These are phyloP conservation scores for Apeira syringaria DNA, from an alignment of 2,888 invertebrate genomes.

Conservation along the genomic window DNA sequence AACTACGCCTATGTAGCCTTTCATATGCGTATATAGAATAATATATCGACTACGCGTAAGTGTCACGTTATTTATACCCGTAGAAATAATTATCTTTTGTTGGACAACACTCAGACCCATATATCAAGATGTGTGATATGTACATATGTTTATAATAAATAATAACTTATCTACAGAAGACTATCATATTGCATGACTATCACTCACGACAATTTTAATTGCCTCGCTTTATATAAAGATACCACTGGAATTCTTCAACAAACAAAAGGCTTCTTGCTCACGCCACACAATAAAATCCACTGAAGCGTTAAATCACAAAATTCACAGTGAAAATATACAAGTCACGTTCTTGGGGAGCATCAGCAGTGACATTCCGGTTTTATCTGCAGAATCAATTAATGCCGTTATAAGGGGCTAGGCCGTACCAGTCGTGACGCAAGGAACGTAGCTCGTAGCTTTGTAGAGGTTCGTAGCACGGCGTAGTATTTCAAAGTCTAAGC, in stretches of 20 bases:
- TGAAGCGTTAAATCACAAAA: conserved; percentile 39
- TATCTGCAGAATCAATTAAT: conserved; percentile 72
- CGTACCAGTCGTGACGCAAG: conserved; percentile 47
- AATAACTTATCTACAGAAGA: not conserved
- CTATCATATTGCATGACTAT: not conserved
- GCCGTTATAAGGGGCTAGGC: conserved; percentile 37
- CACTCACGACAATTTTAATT: conserved; percentile 8
- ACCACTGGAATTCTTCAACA: conserved; percentile 27
- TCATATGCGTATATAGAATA: no score
- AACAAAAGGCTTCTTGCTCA: conserved; percentile 24
- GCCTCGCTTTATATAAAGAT: conserved; percentile 31
- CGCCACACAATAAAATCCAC: conserved; percentile 35
- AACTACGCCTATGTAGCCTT: no score
- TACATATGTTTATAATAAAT: no score
- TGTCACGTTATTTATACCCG: no score
- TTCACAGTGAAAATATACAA: conserved; percentile 33
- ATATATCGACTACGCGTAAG: no score
- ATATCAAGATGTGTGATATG: no score
- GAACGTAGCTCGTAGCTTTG: conserved; percentile 17
- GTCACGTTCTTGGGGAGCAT: conserved; percentile 29
- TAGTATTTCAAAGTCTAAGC: not conserved
- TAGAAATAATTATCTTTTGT: no score
- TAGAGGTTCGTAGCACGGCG: conserved; percentile 10
- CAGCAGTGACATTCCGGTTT: conserved; percentile 59
- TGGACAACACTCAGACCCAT: no score